phyloP scores from a whole-genome alignment of 2,888 invertebrate genomes.

The Lymantria dispar region DNA sequence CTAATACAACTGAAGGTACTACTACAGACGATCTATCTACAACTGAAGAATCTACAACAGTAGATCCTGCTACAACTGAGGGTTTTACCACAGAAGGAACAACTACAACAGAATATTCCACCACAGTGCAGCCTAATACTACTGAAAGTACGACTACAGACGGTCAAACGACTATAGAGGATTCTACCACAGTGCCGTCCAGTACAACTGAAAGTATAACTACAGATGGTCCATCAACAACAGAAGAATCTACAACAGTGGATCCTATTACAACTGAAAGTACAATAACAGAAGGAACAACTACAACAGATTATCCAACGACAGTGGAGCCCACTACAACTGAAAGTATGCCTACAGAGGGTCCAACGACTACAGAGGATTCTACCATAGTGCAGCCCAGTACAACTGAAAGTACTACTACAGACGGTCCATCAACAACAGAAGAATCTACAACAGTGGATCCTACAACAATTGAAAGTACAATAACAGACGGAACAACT shows the following conservation, averaged over 20 bases:
- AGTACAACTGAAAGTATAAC: background rate
- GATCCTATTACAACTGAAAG: background rate
- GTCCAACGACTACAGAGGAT: background rate
- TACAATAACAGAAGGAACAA: background rate
- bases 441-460: background rate
- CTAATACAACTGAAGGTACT: background rate
- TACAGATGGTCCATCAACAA: background rate
- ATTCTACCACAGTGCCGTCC: slow-evolving; percentile 7
- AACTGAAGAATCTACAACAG: background rate
- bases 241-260: background rate
- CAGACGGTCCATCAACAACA: background rate
- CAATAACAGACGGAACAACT: background rate
- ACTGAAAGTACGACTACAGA: background rate
- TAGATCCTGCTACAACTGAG: background rate
- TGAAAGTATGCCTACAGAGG: background rate
- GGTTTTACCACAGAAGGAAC: background rate
- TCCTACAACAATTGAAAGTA: background rate
- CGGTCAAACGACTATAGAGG: background rate
- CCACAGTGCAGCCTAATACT: background rate
- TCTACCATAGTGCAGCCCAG: too few species aligned
- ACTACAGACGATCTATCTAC: slow-evolving; percentile 4
- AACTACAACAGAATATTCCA: slow-evolving; percentile 6
- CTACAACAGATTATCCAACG: background rate
- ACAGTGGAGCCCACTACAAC: background rate
- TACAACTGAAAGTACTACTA: too few species aligned